phyloP scores from a whole-genome alignment of 2,888 invertebrate species.

The Eurytoma adleriae region DNA sequence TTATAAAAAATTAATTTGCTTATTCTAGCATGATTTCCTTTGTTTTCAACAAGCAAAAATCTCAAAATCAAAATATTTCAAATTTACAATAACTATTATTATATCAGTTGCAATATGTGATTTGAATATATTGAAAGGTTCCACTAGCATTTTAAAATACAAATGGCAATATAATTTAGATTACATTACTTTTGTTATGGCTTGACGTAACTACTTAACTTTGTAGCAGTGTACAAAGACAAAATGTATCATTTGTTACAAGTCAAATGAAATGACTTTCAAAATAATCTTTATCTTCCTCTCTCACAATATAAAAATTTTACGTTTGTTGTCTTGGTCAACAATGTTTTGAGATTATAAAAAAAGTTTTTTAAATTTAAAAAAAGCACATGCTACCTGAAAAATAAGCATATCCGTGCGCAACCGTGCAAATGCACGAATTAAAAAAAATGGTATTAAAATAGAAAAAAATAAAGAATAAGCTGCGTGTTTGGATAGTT shows the following conservation, averaged over 20 bases:
- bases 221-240: neutral
- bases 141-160: conserved; percentile 30
- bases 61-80: conserved; percentile 3
- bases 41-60: too few relatives aligned
- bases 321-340: conserved; percentile 18
- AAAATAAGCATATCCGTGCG: conserved; percentile 28
- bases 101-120: neutral
- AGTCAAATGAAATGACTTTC: conserved; percentile 50
- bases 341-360: conserved; percentile 18
- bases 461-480: too few relatives aligned
- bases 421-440: neutral
- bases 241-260: neutral
- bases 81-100: conserved; percentile 13
- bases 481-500: too few relatives aligned
- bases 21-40: neutral
- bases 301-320: conserved; percentile 9
- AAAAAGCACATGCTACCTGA: conserved; percentile 36
- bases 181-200: conserved; percentile 43
- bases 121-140: conserved; percentile 1
- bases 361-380: conserved; percentile 14
- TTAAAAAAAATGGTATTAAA: conserved; percentile 26
- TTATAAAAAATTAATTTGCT: conserved; percentile 7
- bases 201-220: conserved; percentile 39
- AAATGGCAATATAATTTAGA: conserved; percentile 36
- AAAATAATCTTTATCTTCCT: conserved; percentile 2